Conservation (phyloP, 1,140 invertebrate genomes). For the Drosophila bipectinata region DNA sequence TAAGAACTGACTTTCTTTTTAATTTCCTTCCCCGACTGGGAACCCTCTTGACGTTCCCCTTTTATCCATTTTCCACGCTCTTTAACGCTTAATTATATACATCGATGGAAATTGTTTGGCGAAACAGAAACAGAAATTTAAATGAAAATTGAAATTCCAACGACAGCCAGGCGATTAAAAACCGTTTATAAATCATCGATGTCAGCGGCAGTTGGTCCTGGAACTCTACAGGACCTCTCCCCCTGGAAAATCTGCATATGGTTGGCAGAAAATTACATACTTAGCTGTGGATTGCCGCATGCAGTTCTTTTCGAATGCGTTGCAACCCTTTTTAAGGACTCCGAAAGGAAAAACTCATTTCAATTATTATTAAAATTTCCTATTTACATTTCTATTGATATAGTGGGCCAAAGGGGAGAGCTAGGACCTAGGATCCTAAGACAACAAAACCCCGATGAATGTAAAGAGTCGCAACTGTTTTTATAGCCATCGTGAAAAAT, state of each 20-base stretch:
- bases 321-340: conserved; percentile 31
- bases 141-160: conserved; percentile 30
- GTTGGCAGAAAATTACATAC: conserved; percentile 60
- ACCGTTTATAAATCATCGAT: conserved; percentile 75
- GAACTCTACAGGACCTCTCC: background rate
- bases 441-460: conserved; percentile 41
- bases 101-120: conserved; percentile 61
- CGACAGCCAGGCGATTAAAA: conserved; percentile 54
- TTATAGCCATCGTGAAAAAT: conserved; percentile 63
- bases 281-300: conserved; percentile 69
- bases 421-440: conserved; percentile 38
- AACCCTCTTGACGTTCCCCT: conserved; percentile 13
- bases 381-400: conserved; percentile 82
- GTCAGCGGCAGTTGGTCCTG: conserved; percentile 22
- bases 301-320: conserved; percentile 41
- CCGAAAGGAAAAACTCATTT: conserved; percentile 64
- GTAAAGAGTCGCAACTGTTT: conserved; percentile 40
- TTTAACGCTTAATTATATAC: conserved; percentile 53
- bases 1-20: conserved; percentile 15
- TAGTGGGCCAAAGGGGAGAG: conserved; percentile 34
- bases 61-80: conserved; percentile 37
- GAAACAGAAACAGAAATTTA: conserved; percentile 22
- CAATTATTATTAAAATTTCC: conserved; percentile 79
- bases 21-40: background rate
- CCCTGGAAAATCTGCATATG: conserved; percentile 46